These are phyloP conservation scores for Hypsibius dujardini DNA, from an alignment of 1,140 invertebrate genomes.

Conservation along the genomic window DNA sequence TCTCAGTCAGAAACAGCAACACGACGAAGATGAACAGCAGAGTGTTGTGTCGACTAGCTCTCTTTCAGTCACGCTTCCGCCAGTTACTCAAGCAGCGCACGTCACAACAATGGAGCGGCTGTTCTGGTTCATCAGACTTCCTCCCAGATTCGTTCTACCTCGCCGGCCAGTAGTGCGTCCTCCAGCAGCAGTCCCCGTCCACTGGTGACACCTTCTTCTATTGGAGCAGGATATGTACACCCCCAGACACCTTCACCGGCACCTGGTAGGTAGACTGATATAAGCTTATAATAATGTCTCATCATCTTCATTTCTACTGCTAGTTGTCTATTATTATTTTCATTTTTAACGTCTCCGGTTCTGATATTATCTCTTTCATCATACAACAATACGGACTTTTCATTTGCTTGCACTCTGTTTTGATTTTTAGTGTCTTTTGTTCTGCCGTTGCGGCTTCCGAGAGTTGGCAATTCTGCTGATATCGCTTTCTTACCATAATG, in stretches of 20 bases:
- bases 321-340: slow-evolving; percentile 15
- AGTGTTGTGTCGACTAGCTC: slow-evolving; percentile 25
- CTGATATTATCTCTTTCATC: too few species aligned
- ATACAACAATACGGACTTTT: too few species aligned
- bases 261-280: slow-evolving; percentile 20
- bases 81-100: slow-evolving; percentile 21
- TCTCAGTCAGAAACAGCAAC: slow-evolving; percentile 42
- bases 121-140: slow-evolving; percentile 29
- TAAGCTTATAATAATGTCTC: slow-evolving; percentile 2
- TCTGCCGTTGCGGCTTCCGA: too few species aligned
- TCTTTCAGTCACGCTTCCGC: slow-evolving; percentile 33
- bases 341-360: neutral
- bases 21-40: slow-evolving; percentile 39
- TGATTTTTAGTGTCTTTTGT: too few species aligned
- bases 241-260: neutral
- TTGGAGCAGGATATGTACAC: too few species aligned
- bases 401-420: too few species aligned
- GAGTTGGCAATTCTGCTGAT: too few species aligned
- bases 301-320: slow-evolving; percentile 15
- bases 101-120: slow-evolving; percentile 33
- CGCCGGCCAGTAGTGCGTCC: slow-evolving; percentile 19
- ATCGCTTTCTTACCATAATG: too few species aligned
- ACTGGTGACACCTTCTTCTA: neutral
- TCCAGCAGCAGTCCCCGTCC: slow-evolving; percentile 22
- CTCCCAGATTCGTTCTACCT: slow-evolving; percentile 15